These are phyloP conservation scores for Tryphoninae sp. DNA, from an alignment of 2,888 invertebrate genomes.

Conservation along the genomic window DNA sequence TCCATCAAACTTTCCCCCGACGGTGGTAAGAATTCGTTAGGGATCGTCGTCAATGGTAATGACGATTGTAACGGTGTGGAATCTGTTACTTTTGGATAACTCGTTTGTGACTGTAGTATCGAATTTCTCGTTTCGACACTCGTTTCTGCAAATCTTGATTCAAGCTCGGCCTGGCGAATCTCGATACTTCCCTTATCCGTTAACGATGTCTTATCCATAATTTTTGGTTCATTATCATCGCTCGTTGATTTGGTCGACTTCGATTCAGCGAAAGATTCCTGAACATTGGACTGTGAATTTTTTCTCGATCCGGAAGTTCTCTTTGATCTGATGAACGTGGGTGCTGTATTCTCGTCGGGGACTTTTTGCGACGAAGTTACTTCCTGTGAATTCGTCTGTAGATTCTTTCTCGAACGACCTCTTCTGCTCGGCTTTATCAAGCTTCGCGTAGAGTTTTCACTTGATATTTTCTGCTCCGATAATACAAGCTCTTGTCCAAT, in stretches of 20 bases:
- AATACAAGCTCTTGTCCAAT: slow-evolving; percentile 21
- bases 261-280: slow-evolving; percentile 2
- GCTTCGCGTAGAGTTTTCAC: slow-evolving; percentile 19
- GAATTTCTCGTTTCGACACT: background rate
- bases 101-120: background rate
- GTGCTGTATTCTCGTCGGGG: slow-evolving; percentile 42
- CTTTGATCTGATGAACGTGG: slow-evolving; percentile 13
- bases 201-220: slow-evolving; percentile 3
- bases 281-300: background rate
- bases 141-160: background rate
- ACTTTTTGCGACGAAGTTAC: background rate
- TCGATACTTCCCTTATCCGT: slow-evolving; percentile 6
- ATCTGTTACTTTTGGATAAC: background rate
- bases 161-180: background rate
- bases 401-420: slow-evolving; percentile 18
- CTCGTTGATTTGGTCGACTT: background rate
- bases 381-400: slow-evolving; percentile 12
- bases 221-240: background rate
- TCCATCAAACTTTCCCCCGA: background rate
- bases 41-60: too few species aligned
- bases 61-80: too few species aligned
- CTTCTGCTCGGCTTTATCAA: background rate
- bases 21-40: background rate
- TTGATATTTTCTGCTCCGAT: slow-evolving; percentile 26
- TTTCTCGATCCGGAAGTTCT: background rate